Conservation (phyloP, 1,140 invertebrate genomes). For the Varroa destructor region DNA sequence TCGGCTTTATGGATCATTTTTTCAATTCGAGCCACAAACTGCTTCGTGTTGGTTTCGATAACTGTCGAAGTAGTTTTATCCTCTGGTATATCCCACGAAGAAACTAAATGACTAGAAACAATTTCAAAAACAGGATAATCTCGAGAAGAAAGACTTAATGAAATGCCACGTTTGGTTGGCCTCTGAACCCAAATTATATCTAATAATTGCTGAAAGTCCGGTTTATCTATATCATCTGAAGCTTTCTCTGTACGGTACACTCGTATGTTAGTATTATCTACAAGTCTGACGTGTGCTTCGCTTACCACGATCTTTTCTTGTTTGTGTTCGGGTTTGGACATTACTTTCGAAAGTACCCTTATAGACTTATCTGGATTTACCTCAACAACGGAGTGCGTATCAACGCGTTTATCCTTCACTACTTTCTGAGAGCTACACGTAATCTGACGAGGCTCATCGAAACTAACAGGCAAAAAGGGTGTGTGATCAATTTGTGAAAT, state of each 20-base stretch:
- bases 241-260: too few species aligned
- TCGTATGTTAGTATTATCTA: neutral
- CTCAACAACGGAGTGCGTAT: neutral
- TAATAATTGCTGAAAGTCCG: too few species aligned
- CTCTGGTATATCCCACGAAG: too few species aligned
- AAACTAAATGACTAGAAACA: too few species aligned
- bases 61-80: too few species aligned
- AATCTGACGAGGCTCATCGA: constrained; percentile 13
- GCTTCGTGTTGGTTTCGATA: too few species aligned
- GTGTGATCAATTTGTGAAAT: constrained; percentile 7
- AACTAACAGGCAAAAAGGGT: constrained; percentile 7
- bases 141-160: too few species aligned
- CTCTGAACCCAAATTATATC: too few species aligned
- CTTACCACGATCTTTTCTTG: neutral
- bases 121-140: too few species aligned
- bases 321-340: neutral
- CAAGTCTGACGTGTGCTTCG: constrained; percentile 7
- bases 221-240: too few species aligned
- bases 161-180: too few species aligned
- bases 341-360: neutral
- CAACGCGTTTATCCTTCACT: neutral
- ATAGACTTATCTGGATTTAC: constrained; percentile 15
- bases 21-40: neutral
- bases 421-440: neutral
- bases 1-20: neutral